A percentile compares a stretch with the other conserved stretches of the same genome.
Conservation (phyloP, 2,797 vertebrate species). For the Nannoperca australis region DNA sequence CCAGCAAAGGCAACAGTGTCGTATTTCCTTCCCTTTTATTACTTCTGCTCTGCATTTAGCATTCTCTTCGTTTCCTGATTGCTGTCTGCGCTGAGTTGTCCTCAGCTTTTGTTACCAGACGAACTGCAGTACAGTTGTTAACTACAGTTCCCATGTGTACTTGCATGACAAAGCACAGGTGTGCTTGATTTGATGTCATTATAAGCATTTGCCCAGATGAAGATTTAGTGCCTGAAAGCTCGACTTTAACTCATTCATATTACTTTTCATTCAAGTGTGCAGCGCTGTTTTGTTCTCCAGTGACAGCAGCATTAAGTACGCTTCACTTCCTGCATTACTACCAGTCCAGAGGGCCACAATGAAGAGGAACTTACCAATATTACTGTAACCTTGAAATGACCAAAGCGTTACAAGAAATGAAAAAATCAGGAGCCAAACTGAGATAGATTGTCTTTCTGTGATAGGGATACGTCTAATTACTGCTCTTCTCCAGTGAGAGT, state of each 20-base stretch:
- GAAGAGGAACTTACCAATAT: background rate
- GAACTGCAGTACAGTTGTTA: background rate
- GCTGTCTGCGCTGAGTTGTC: background rate
- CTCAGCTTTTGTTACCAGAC: background rate
- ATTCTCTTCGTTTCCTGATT: conserved; percentile 5
- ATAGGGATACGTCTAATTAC: conserved; percentile 35
- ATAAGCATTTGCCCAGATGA: background rate
- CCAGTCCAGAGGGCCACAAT: background rate
- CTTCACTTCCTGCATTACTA: background rate
- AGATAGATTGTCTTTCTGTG: background rate
- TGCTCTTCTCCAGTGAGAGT: conserved; percentile 41
- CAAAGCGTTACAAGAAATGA: background rate
- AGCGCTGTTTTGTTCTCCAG: background rate
- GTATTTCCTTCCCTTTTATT: conserved; percentile 4
- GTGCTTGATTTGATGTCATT: background rate
- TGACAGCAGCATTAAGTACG: no score
- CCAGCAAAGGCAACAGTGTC: background rate
- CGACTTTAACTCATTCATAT: background rate
- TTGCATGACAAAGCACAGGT: background rate
- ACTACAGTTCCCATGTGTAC: background rate
- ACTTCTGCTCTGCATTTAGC: conserved; percentile 16
- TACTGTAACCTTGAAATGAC: conserved; percentile 16
- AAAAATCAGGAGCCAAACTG: background rate
- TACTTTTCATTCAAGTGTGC: background rate
- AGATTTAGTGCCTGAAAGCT: background rate